phyloP scores from a whole-genome alignment of 2,797 vertebrate genomes.

The Anabas testudineus region DNA sequence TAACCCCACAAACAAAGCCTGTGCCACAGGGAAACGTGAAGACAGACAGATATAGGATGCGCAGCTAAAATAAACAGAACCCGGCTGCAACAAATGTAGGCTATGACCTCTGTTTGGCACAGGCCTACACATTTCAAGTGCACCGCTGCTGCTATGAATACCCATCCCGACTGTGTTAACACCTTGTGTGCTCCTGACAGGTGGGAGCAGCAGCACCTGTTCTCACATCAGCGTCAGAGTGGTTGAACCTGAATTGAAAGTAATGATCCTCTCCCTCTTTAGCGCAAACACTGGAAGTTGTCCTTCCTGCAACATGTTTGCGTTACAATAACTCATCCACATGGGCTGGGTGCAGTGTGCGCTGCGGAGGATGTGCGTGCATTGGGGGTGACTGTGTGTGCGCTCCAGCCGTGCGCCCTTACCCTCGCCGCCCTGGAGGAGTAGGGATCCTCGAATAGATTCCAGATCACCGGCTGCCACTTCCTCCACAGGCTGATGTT shows the following conservation, averaged over 20 bases:
- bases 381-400: slow-evolving; percentile 7
- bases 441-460: slow-evolving; percentile 98
- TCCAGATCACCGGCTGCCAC: slow-evolving; percentile 95
- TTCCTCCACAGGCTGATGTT: slow-evolving; percentile 90
- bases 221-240: neutral
- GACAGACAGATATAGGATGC: no score
- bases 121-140: slow-evolving; percentile 31
- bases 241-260: neutral
- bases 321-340: neutral
- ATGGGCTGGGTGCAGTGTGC: neutral
- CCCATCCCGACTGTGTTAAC: slow-evolving; percentile 30
- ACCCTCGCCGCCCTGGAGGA: slow-evolving; percentile 98
- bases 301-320: neutral
- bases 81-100: slow-evolving; percentile 32
- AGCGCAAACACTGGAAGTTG: neutral
- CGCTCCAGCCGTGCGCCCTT: slow-evolving; percentile 79
- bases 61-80: slow-evolving; percentile 32
- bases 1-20: slow-evolving; percentile 4
- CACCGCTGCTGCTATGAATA: slow-evolving; percentile 42
- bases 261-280: neutral
- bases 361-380: neutral
- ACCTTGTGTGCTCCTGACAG: slow-evolving; percentile 28
- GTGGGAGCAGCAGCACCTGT: slow-evolving; percentile 11
- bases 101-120: slow-evolving; percentile 21
- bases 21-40: neutral